Conservation (phyloP, 2,113 vertebrate genomes). For the Ciconia boyciana region DNA sequence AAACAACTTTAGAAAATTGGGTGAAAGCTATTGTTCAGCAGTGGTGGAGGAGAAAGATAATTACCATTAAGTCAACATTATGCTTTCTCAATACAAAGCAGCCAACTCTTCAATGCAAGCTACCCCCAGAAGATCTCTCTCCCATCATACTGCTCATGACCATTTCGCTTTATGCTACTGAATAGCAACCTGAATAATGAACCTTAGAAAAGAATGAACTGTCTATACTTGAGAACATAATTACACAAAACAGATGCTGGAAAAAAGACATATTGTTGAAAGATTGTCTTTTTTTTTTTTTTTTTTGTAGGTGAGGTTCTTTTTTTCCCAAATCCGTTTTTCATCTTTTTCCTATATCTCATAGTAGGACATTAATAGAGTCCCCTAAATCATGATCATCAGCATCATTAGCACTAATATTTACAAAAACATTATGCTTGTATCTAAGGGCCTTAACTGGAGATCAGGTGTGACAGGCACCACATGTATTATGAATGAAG, state of each 20-base stretch:
- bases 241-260: neutral
- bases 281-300: neutral
- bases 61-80: constrained; percentile 20
- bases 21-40: constrained; percentile 26
- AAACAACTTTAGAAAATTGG: constrained; percentile 43
- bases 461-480: neutral
- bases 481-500: neutral
- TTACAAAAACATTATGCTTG: neutral
- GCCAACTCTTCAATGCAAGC: neutral
- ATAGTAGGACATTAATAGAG: neutral
- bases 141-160: neutral
- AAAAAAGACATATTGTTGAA: neutral
- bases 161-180: neutral
- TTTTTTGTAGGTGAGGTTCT: neutral
- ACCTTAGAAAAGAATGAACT: neutral
- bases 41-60: constrained; percentile 11
- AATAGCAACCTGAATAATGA: neutral
- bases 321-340: neutral
- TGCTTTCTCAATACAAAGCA: neutral
- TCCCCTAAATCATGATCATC: neutral
- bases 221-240: neutral
- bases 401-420: neutral
- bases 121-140: neutral
- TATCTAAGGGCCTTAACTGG: neutral
- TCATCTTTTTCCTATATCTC: neutral